phyloP scores from a whole-genome alignment of 2,888 invertebrate species.

The Drosophila siamana region DNA sequence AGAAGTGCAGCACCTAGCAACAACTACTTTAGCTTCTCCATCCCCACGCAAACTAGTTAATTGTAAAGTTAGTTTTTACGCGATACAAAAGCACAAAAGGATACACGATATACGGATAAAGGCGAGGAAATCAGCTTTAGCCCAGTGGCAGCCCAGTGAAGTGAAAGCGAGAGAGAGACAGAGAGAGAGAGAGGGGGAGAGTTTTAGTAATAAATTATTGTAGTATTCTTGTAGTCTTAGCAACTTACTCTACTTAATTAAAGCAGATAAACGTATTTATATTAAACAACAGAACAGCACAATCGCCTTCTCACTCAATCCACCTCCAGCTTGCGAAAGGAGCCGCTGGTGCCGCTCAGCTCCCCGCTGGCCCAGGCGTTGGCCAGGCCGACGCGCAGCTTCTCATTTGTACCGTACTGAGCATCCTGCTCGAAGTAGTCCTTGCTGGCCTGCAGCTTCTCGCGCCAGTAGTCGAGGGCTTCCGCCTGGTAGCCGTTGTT shows the following conservation, averaged over 20 bases:
- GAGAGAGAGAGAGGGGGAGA: not conserved
- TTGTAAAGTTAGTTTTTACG: slow-evolving; percentile 66
- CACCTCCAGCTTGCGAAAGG: slow-evolving; percentile 78
- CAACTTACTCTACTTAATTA: slow-evolving; percentile 54
- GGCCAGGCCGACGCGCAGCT: slow-evolving; percentile 65
- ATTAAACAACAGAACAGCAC: not conserved
- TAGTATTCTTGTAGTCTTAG: slow-evolving; percentile 55
- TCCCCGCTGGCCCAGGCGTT: slow-evolving; percentile 61
- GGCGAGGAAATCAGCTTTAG: slow-evolving; percentile 25
- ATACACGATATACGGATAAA: slow-evolving; percentile 75
- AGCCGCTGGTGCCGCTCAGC: slow-evolving; percentile 74
- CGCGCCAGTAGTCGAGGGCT: slow-evolving; percentile 72
- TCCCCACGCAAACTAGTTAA: slow-evolving; percentile 37
- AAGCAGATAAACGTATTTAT: slow-evolving; percentile 20
- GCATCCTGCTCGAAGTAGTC: slow-evolving; percentile 75
- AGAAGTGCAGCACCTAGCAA: slow-evolving; percentile 83
- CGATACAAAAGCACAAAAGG: slow-evolving; percentile 54
- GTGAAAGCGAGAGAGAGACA: no score
- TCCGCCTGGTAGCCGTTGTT: slow-evolving; percentile 77
- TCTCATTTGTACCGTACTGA: slow-evolving; percentile 73
- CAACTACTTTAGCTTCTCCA: slow-evolving; percentile 19
- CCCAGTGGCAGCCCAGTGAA: slow-evolving; percentile 58
- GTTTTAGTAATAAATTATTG: slow-evolving; percentile 47
- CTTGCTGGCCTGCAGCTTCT: slow-evolving; percentile 57
- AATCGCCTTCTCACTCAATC: slow-evolving; percentile 59